Percentiles rank a stretch among this genome's conserved stretches.
Evolutionary conservation across 2,113 vertebrate genomes (phyloP).

Genomic region (Channa argus): DNA sequence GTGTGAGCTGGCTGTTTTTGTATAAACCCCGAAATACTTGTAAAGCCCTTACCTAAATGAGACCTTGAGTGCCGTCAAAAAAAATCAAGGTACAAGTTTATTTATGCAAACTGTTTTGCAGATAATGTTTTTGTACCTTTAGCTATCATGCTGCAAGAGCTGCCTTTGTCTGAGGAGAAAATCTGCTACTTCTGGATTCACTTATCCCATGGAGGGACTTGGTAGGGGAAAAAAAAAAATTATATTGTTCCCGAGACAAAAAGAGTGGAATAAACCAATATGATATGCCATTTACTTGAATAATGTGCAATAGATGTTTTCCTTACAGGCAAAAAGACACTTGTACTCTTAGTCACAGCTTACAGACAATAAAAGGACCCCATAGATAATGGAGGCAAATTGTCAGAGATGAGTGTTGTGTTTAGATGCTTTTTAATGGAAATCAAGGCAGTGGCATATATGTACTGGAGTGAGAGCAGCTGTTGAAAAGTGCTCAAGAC

Average conservation of each 20-base stretch:
- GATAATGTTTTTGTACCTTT: conserved; percentile 61
- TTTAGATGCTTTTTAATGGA: conserved; percentile 93
- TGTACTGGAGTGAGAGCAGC: conserved; percentile 86
- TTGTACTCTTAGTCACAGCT: conserved; percentile 85
- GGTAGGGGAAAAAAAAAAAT: conserved; percentile 39
- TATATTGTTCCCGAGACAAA: conserved; percentile 62
- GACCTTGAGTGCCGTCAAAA: conserved; percentile 59
- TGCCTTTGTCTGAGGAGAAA: conserved; percentile 63
- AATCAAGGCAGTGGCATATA: conserved; percentile 88
- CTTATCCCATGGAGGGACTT: conserved; percentile 66
- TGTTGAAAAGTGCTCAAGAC: conserved; percentile 84
- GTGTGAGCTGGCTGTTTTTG: conserved; percentile 82
- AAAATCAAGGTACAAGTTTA: conserved; percentile 69
- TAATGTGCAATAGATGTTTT: conserved; percentile 92
- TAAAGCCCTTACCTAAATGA: conserved; percentile 62
- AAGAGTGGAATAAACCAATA: conserved; percentile 74
- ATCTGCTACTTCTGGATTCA: conserved; percentile 63
- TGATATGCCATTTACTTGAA: conserved; percentile 79
- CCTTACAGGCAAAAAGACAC: conserved; percentile 86
- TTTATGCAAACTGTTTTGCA: conserved; percentile 75
- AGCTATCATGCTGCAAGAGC: conserved; percentile 64
- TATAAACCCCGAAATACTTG: conserved; percentile 45
- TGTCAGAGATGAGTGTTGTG: conserved; percentile 85
- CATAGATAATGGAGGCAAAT: conserved; percentile 86
- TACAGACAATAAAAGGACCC: conserved; percentile 89